These are phyloP conservation scores for Lipotes vexillifer DNA, from an alignment of 2,113 vertebrate species.

Conservation along the genomic window DNA sequence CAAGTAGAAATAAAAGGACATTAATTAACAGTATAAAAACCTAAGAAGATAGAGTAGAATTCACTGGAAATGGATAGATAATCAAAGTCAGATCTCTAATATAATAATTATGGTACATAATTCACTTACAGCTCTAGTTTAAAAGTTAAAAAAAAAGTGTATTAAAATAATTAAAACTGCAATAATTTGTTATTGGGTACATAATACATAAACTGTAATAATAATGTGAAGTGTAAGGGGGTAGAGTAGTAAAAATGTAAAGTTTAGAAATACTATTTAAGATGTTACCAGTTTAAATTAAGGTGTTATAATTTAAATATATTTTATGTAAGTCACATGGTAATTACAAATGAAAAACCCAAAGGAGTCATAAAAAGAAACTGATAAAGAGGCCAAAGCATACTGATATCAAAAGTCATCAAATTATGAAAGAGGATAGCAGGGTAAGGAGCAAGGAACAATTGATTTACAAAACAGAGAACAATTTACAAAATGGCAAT, in stretches of 20 bases:
- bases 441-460: neutral
- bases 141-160: neutral
- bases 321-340: neutral
- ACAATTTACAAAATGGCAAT: neutral
- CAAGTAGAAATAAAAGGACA: neutral
- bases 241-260: neutral
- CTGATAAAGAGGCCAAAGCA: neutral
- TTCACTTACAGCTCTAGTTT: neutral
- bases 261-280: neutral
- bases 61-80: neutral
- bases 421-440: neutral
- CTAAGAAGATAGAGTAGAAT: neutral
- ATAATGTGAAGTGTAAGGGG: neutral
- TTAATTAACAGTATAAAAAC: neutral
- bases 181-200: neutral
- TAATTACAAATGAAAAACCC: neutral
- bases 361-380: neutral
- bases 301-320: neutral
- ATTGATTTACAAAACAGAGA: neutral
- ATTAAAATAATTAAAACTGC: neutral
- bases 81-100: neutral
- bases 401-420: neutral
- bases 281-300: neutral
- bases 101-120: neutral
- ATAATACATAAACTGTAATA: neutral